Conservation (phyloP, 2,888 invertebrate genomes). For the Tetrapedia diversipes region DNA sequence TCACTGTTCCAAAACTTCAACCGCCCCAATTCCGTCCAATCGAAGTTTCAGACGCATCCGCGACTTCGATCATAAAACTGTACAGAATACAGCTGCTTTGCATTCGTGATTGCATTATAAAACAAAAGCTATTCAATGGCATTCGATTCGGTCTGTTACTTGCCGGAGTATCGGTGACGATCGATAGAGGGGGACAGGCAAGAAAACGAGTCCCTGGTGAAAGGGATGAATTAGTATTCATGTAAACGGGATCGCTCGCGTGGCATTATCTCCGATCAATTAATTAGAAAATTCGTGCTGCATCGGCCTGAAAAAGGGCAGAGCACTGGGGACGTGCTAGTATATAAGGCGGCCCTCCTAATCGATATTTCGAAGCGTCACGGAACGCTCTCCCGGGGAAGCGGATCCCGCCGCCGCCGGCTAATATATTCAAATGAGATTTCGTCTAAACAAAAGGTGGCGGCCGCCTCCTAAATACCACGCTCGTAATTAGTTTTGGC, state of each 20-base stretch:
- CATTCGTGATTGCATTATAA: background rate
- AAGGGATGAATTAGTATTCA: constrained; percentile 45
- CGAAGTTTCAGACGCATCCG: background rate
- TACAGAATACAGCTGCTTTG: too few species aligned
- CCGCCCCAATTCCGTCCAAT: background rate
- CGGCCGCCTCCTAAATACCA: constrained; percentile 72
- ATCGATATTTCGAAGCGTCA: constrained; percentile 52
- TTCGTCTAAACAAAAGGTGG: constrained; percentile 74
- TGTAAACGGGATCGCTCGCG: constrained; percentile 34
- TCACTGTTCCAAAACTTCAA: background rate
- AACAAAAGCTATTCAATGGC: background rate
- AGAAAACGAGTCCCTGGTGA: constrained; percentile 26
- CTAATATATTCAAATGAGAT: constrained; percentile 76
- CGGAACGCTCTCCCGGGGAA: constrained; percentile 13
- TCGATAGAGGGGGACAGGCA: background rate
- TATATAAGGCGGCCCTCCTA: constrained; percentile 21
- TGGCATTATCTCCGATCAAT: constrained; percentile 47
- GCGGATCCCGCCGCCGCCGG: constrained; percentile 44
- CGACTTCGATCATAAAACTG: background rate
- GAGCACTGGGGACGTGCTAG: constrained; percentile 26
- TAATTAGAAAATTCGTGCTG: constrained; percentile 57
- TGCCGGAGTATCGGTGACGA: background rate
- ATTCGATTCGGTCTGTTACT: background rate
- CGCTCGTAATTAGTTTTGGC: constrained; percentile 76
- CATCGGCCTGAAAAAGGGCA: constrained; percentile 24